Conservation (phyloP, 2,888 invertebrate species). For the Hypena proboscidalis region DNA sequence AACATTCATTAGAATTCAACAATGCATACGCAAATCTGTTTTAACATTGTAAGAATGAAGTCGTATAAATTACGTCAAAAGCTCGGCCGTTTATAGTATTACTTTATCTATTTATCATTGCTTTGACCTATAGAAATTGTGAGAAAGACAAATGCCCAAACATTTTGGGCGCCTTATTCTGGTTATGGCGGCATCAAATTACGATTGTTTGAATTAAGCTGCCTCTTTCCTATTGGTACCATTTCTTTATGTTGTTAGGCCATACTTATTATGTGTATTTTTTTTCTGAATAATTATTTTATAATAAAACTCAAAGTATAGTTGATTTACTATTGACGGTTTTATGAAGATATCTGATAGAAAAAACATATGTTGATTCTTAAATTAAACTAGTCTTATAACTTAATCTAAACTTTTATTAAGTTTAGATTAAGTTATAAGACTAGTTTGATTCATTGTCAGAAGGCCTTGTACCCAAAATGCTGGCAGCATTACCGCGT, state of each 20-base stretch:
- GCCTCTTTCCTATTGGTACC: not conserved
- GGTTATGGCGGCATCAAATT: constrained; percentile 8
- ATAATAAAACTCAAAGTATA: not conserved
- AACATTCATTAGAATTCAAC: constrained; percentile 3
- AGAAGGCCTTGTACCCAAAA: too few species aligned
- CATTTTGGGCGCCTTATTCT: constrained; percentile 35
- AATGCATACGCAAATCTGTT: constrained; percentile 16
- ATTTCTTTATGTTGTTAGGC: not conserved
- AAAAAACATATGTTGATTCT: too few species aligned
- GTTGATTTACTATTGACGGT: not conserved
- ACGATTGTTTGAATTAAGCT: not conserved
- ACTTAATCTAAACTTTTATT: too few species aligned
- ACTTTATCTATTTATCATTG: constrained; percentile 49
- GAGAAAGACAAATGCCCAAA: constrained; percentile 46
- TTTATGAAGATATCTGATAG: too few species aligned
- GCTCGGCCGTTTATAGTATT: constrained; percentile 30
- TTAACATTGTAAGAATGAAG: constrained; percentile 19
- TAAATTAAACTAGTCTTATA: too few species aligned
- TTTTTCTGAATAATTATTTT: too few species aligned
- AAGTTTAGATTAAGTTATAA: too few species aligned
- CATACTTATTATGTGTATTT: too few species aligned
- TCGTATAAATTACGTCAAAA: constrained; percentile 37
- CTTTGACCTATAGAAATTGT: constrained; percentile 43
- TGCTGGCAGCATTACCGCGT: too few species aligned
- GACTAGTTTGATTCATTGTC: too few species aligned